These are phyloP conservation scores for Diarsia dahlii DNA, from an alignment of 2,888 invertebrate species.

Conservation along the genomic window DNA sequence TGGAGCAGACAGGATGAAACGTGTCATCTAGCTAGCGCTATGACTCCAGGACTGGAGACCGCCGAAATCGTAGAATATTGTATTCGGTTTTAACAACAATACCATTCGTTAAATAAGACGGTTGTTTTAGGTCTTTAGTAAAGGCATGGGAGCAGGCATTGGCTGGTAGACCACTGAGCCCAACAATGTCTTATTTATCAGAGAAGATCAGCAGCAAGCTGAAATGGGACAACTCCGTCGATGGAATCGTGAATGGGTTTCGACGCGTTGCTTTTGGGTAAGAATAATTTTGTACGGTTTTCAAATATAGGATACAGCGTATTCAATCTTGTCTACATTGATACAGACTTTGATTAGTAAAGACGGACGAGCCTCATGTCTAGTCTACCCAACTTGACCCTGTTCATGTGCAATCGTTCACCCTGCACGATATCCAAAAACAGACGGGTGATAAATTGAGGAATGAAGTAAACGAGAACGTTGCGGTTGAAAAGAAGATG, in stretches of 20 bases:
- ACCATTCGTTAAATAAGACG: neutral
- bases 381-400: neutral
- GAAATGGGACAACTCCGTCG: conserved; percentile 85
- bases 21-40: no score
- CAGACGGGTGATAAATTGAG: no score
- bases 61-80: no score
- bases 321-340: neutral
- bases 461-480: no score
- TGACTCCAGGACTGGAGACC: no score
- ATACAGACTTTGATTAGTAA: neutral
- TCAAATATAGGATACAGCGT: no score
- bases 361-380: no score
- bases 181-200: conserved; percentile 90
- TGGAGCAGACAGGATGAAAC: no score
- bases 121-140: conserved; percentile 92
- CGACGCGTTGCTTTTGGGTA: conserved; percentile 92
- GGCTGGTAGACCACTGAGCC: conserved; percentile 90
- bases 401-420: no score
- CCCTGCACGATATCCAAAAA: neutral
- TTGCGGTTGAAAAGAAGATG: no score
- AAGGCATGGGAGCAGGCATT: conserved; percentile 93
- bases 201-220: conserved; percentile 66
- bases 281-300: conserved; percentile 19
- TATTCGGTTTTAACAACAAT: neutral
- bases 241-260: conserved; percentile 90